A percentile compares a stretch with the other conserved stretches of the same genome.
Conservation (phyloP, 2,113 vertebrate genomes). For the Pollachius pollachius region DNA sequence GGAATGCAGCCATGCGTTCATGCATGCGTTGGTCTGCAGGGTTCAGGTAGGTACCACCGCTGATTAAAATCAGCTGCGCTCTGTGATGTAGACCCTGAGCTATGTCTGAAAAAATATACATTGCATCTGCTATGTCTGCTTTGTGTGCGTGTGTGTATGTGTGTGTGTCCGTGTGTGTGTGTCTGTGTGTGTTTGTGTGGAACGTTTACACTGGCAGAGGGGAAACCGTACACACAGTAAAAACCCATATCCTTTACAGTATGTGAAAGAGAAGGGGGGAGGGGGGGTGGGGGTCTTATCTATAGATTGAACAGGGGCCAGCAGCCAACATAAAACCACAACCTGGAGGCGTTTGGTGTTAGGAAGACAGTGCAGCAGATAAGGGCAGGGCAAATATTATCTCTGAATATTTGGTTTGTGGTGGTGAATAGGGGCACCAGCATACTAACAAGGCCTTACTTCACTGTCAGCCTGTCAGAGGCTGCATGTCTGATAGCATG, state of each 20-base stretch:
- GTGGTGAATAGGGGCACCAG: conserved; percentile 59
- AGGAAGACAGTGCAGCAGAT: conserved; percentile 44
- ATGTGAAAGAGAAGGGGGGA: not conserved
- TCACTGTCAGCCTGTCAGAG: conserved; percentile 33
- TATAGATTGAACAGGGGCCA: conserved; percentile 19
- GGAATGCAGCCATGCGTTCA: too few relatives aligned
- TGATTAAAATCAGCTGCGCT: not conserved
- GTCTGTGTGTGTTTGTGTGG: conserved; percentile 5
- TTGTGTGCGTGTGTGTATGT: not conserved
- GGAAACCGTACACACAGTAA: not conserved
- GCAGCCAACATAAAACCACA: conserved; percentile 25
- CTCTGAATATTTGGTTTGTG: conserved; percentile 50
- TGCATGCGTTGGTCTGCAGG: not conserved
- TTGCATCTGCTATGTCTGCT: conserved; percentile 9
- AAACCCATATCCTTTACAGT: not conserved
- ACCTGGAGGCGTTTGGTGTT: conserved; percentile 31
- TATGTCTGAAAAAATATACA: conserved; percentile 20
- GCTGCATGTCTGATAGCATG: conserved; percentile 18
- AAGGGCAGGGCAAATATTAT: conserved; percentile 59
- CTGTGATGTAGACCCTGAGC: not conserved
- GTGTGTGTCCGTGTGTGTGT: not conserved
- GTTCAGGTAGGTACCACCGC: not conserved
- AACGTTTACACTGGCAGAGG: not conserved
- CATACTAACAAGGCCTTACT: conserved; percentile 33
- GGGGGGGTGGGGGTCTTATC: not conserved